Evolutionary conservation across 2,797 vertebrate genomes (phyloP).

Genomic region (Tapirus indicus): DNA sequence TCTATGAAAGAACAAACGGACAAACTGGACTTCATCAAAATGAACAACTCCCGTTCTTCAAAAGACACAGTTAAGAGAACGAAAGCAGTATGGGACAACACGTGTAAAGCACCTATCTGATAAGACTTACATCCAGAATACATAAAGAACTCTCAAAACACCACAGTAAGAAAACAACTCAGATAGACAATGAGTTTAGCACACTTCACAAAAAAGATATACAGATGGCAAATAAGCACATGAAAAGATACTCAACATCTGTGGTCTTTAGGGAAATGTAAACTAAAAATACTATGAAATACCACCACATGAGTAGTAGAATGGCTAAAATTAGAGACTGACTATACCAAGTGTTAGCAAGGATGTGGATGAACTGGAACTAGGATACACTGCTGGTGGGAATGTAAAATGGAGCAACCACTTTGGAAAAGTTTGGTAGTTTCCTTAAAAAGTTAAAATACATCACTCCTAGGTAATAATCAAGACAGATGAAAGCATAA

Average conservation of each 20-base stretch:
- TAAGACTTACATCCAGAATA: background rate
- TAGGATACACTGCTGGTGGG: background rate
- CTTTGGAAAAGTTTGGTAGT: background rate
- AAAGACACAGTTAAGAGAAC: conserved; percentile 12
- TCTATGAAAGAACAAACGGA: background rate
- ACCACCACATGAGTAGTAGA: background rate
- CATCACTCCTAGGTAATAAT: background rate
- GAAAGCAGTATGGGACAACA: background rate
- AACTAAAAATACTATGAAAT: conserved; percentile 27
- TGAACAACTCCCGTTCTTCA: background rate
- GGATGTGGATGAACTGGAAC: background rate
- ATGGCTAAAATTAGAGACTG: conserved; percentile 9
- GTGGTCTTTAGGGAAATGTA: background rate
- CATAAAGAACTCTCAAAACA: background rate
- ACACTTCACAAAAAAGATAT: background rate
- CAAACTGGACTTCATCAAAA: background rate
- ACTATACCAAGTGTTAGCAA: background rate
- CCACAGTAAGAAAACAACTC: background rate
- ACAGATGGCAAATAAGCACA: background rate
- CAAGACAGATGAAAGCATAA: background rate
- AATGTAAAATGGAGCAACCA: background rate
- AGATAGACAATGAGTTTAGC: background rate
- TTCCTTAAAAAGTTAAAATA: background rate
- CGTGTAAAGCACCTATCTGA: background rate
- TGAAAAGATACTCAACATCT: background rate